A percentile compares a stretch with the other conserved stretches of the same genome.
phyloP scores from a whole-genome alignment of 2,113 vertebrate genomes.

The Melanotaenia duboulayi region DNA sequence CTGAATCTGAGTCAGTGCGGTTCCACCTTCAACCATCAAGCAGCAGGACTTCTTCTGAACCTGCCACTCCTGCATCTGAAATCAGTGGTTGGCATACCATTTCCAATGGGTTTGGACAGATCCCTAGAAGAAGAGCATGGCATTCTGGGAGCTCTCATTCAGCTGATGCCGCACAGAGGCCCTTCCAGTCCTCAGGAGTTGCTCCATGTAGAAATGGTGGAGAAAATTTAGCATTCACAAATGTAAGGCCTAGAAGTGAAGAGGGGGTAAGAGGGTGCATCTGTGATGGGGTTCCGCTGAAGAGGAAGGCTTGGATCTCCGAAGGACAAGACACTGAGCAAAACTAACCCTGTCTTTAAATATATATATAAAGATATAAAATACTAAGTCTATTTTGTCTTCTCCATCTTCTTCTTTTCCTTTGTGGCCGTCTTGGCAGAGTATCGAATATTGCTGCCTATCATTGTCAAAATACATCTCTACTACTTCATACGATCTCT shows the following conservation, averaged over 20 bases:
- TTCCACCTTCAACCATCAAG: constrained; percentile 5
- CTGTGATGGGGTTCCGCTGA: constrained; percentile 73
- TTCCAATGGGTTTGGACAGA: constrained; percentile 7
- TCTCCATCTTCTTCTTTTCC: no score
- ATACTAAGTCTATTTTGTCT: no score
- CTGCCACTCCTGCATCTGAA: not conserved
- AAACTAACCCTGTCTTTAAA: not conserved
- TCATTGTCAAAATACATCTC: no score
- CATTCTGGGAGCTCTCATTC: constrained; percentile 80
- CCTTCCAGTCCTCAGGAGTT: constrained; percentile 32
- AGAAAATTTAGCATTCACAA: not conserved
- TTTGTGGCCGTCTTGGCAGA: no score
- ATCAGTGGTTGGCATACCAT: not conserved
- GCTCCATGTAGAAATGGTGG: not conserved
- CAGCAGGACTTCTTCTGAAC: not conserved
- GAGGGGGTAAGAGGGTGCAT: constrained; percentile 58
- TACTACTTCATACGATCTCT: no score
- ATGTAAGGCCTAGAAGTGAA: constrained; percentile 74
- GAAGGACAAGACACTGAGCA: constrained; percentile 59
- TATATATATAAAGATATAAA: no score
- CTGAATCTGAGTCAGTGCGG: constrained; percentile 70
- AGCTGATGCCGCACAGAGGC: constrained; percentile 72
- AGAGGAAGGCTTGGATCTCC: constrained; percentile 83
- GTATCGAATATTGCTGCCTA: no score
- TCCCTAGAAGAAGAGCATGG: constrained; percentile 76